Percentiles rank a stretch among this genome's conserved stretches.
phyloP scores from a whole-genome alignment of 2,888 invertebrate species.

The Pseudococcus viburni region DNA sequence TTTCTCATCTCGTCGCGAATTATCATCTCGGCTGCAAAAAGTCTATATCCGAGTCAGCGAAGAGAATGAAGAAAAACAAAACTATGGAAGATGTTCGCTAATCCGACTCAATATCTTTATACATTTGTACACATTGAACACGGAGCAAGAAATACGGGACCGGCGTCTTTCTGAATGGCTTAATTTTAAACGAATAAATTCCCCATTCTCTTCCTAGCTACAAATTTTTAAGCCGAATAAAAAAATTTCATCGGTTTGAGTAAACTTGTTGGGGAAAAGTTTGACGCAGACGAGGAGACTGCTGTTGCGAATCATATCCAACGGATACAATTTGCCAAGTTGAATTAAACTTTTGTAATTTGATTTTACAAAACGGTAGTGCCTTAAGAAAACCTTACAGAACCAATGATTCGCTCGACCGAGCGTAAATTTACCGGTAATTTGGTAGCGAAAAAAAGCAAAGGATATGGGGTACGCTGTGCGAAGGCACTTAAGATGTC shows the following conservation, averaged over 20 bases:
- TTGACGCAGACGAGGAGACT: neutral
- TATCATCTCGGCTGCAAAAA: neutral
- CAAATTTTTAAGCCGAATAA: neutral
- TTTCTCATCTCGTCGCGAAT: neutral
- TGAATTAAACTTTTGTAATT: slow-evolving; percentile 49
- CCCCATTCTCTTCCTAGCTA: neutral
- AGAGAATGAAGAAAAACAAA: neutral
- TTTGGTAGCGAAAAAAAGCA: neutral
- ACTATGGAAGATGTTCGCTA: neutral
- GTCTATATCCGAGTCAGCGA: neutral
- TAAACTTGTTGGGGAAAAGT: neutral
- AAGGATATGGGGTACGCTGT: neutral
- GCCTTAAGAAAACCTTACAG: slow-evolving; percentile 26
- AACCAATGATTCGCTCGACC: slow-evolving; percentile 10
- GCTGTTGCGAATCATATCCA: neutral
- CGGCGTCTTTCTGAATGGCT: neutral
- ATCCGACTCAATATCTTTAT: neutral
- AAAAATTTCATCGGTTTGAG: slow-evolving; percentile 43
- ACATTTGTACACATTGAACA: no score
- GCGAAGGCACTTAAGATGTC: neutral
- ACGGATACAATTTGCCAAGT: slow-evolving; percentile 57
- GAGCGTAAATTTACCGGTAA: slow-evolving; percentile 39
- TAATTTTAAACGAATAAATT: neutral
- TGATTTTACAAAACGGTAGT: slow-evolving; percentile 18
- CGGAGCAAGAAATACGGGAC: no score